Evolutionary conservation across 2,113 vertebrate species (phyloP), one percentile per base, ranked within the genome.

Genomic region (Eudyptes chrysolophus): DNA sequence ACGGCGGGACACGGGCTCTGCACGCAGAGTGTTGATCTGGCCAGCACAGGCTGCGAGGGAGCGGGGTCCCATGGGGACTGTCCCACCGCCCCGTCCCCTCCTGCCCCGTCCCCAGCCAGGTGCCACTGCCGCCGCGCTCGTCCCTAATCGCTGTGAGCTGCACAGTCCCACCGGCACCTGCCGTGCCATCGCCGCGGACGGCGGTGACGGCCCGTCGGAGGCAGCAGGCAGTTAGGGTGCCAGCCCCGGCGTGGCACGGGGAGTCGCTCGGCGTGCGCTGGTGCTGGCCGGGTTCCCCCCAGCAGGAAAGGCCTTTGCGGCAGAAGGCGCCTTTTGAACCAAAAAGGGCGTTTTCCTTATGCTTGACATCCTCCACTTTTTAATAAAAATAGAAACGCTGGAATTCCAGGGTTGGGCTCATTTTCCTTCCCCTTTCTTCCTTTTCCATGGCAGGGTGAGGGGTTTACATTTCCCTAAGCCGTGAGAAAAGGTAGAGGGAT

Each of bases 1-100:
- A 13, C 0, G 13, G 72, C 4, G 3, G 72, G 42, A 17, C 0
- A 2, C 3, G 5, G 58, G 74, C 25, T 62, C 44, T 10, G 66
- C 29, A 16, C 3, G 10, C n/a, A 2, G 52, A 38, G 51, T 16
- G 65, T 9, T 2, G 30, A 6, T n/a, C 18, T 9, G 70, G 83
- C 52, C 30, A 13, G 55, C 25, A 22, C 21, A 4, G 74, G 16
- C 40, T 27, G 21, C 0, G 1, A 16, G 51, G 66, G 3, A 51
- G 30, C 3, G 6, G 49, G 60, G 61, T 51, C 44, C 49, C 3
- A 0, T 5, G 13, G 62, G 8, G 21, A 42, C 16, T 30, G 2
- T 52, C 52, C 52, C 34, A 19, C 18, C 2, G 2, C 34, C 34
- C 26, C 8, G 6, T 11, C 46, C 51, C 65, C 49, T 51, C 24